Conservation (phyloP, 2,113 vertebrate species). For the Struthio camelus region DNA sequence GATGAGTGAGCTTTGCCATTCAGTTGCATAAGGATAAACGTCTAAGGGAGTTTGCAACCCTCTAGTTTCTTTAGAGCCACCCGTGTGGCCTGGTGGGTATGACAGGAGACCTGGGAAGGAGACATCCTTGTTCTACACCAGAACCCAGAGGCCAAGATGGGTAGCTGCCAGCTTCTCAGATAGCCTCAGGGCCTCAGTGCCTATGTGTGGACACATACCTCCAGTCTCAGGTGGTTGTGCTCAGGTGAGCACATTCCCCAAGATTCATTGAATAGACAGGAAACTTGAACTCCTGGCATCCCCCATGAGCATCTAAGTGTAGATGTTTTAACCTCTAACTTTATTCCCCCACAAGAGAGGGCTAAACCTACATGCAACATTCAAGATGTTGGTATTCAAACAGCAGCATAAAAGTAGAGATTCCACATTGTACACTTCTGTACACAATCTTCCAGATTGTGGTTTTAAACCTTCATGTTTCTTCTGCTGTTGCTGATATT, state of each 20-base stretch:
- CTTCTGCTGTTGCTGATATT: background rate
- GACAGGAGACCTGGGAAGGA: background rate
- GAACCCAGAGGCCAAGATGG: background rate
- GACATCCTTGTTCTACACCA: background rate
- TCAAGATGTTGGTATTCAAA: background rate
- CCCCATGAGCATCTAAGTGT: background rate
- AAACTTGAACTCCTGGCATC: background rate
- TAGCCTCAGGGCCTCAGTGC: too few species aligned
- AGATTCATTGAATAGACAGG: background rate
- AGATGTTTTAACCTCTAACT: background rate
- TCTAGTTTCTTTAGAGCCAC: background rate
- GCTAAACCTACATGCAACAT: background rate
- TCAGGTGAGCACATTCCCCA: background rate
- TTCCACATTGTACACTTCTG: background rate
- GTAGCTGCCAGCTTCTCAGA: background rate
- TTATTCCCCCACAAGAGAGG: rapidly evolving
- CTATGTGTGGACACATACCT: background rate
- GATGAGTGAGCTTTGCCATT: background rate
- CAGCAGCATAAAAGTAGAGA: background rate
- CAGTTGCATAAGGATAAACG: background rate
- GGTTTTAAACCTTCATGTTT: background rate
- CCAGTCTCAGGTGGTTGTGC: background rate
- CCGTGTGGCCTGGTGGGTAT: background rate
- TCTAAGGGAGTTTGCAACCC: background rate
- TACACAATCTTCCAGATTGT: background rate